Evolutionary conservation across 2,113 vertebrate species (phyloP).

Genomic region (Romanogobio albipinnatus): DNA sequence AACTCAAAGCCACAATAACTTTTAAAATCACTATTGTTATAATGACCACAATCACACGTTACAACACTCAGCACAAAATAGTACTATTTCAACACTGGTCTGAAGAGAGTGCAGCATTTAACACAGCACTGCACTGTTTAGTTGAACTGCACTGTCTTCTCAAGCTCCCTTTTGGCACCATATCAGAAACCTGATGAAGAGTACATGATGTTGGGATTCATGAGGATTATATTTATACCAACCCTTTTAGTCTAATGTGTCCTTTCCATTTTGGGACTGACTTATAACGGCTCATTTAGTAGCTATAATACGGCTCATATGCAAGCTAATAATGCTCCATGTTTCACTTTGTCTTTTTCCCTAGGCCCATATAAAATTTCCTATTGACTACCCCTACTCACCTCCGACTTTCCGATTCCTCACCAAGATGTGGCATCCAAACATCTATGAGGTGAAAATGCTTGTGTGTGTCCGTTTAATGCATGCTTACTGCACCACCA

Average conservation of each 20-base stretch:
- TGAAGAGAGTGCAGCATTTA: conserved; percentile 15
- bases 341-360: conserved; percentile 12
- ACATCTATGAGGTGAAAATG: conserved; percentile 94
- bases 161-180: background rate
- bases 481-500: background rate
- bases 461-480: background rate
- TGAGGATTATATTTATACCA: conserved; percentile 17
- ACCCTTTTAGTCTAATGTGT: conserved; percentile 23
- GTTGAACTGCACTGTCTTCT: background rate
- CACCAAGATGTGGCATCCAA: conserved; percentile 99
- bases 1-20: background rate
- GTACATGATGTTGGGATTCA: conserved; percentile 2
- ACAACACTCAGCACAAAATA: background rate
- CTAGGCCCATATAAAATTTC: conserved; percentile 98
- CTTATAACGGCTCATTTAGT: background rate
- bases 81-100: background rate
- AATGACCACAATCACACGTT: background rate
- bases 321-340: background rate
- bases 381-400: conserved; percentile 97
- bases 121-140: background rate
- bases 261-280: conserved; percentile 9
- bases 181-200: conserved; percentile 25
- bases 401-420: conserved; percentile 98
- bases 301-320: background rate
- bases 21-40: background rate